Evolutionary conservation across 1,140 invertebrate species (phyloP), one percentile per base, ranked within the genome.

Genomic region (Onthophagus taurus): DNA sequence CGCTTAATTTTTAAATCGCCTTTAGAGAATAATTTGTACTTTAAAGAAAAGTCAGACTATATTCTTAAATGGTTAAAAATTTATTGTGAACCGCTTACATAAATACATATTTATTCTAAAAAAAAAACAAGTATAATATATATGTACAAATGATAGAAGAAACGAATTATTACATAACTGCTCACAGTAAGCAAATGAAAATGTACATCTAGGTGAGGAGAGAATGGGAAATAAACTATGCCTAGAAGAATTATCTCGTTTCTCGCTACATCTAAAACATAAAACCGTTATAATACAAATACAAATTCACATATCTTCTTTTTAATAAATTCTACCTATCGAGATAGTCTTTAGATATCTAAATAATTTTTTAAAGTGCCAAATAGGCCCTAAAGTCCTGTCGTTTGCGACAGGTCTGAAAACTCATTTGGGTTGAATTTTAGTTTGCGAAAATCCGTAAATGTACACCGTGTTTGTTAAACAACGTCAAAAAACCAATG

Each of bases 251-350:
- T 58, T 49, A 52, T 50, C 23, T 34, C 21, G 24, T 20, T 48
- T 43, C 19, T 9, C 31, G 45, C 53, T 53, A 57, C 52, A 39
- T 50, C 55, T 59, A 57, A 54, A 59, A 59, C 53, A 57, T 59
- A 59, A 59, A 59, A 59, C 57, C 57, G 55, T 54, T 54, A 55
- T 59, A 59, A 59, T 59, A 59, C 57, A 58, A 50, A 49, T 54
- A 52, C 50, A 54, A 51, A 45, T 44, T 56, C 56, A 53, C 51
- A 48, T 57, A 48, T 47, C 46, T 43, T 45, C 30, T 36, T 36
- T 36, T 36, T 31, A 52, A 54, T 52, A 49, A 48, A 48, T 23
- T 52, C 53, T 52, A 55, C 47, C 54, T 59, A 54, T 30, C 46
- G 51, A 46, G 36, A 51, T 58, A 55, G 56, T 58, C 56, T 54